Conservation (phyloP, 2,888 invertebrate genomes). For the Tiphia femorata region DNA sequence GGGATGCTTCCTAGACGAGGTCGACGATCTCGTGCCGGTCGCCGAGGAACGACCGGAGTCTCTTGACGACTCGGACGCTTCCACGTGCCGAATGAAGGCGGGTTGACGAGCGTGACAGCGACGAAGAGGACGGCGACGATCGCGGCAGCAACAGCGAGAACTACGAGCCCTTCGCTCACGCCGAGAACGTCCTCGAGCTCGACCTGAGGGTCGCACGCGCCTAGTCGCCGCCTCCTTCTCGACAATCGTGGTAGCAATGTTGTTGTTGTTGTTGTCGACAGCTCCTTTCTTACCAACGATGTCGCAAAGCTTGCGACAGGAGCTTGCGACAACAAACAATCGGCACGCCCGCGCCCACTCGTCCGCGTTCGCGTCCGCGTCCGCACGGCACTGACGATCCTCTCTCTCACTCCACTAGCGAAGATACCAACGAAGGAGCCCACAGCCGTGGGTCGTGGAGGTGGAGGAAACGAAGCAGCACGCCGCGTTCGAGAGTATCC, state of each 20-base stretch:
- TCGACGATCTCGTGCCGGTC: conserved; percentile 18
- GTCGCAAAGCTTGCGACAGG: too few relatives aligned
- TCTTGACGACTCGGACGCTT: background rate
- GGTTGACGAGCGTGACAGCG: too few relatives aligned
- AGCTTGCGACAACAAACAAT: too few relatives aligned
- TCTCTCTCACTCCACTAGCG: too few relatives aligned
- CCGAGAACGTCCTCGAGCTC: background rate
- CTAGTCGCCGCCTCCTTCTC: too few relatives aligned
- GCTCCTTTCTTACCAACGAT: too few relatives aligned
- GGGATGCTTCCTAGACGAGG: conserved; percentile 31
- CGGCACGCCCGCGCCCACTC: background rate
- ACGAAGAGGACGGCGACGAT: background rate
- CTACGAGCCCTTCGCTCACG: too few relatives aligned
- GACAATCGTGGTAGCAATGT: too few relatives aligned
- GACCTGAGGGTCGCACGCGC: background rate
- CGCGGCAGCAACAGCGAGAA: background rate
- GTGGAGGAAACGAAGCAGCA: conserved; percentile 23
- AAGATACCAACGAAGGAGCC: background rate
- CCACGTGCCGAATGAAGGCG: too few relatives aligned
- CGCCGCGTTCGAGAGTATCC: conserved; percentile 11
- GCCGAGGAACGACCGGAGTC: conserved; percentile 4
- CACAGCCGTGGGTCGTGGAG: conserved; percentile 14
- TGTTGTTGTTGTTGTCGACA: too few relatives aligned
- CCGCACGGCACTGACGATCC: conserved; percentile 2
- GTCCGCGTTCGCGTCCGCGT: background rate